Conservation (phyloP, 2,113 vertebrate genomes). For the Pteronura brasiliensis region DNA sequence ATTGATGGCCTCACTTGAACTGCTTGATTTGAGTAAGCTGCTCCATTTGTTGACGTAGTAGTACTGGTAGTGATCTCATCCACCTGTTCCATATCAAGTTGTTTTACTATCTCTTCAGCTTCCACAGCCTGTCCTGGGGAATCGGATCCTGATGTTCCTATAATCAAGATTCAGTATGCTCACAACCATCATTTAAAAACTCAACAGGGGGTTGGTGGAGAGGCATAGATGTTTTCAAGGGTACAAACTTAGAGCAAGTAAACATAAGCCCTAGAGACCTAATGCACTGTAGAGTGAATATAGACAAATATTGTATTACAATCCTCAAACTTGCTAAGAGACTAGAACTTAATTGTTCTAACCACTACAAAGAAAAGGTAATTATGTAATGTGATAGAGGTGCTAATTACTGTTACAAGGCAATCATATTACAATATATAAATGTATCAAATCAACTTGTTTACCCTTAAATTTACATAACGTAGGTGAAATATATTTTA, state of each 20-base stretch:
- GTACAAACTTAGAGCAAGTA: neutral
- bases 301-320: neutral
- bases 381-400: neutral
- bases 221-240: neutral
- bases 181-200: neutral
- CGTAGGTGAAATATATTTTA: neutral
- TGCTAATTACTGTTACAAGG: neutral
- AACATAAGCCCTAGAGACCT: neutral
- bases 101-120: conserved; percentile 96
- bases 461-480: neutral
- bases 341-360: neutral
- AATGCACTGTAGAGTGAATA: neutral
- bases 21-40: conserved; percentile 82
- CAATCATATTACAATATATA: neutral
- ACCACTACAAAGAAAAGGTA: neutral
- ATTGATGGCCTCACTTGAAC: conserved; percentile 81
- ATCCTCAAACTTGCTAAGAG: neutral
- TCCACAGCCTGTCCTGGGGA: conserved; percentile 95
- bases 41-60: conserved; percentile 87
- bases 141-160: conserved; percentile 93
- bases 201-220: neutral
- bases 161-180: neutral
- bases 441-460: neutral
- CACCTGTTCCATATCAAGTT: conserved; percentile 95
- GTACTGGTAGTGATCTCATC: conserved; percentile 93